Evolutionary conservation across 2,797 vertebrate species (phyloP), one percentile per base, ranked within the genome.

Genomic region (Dendrocincla fuliginosa): DNA sequence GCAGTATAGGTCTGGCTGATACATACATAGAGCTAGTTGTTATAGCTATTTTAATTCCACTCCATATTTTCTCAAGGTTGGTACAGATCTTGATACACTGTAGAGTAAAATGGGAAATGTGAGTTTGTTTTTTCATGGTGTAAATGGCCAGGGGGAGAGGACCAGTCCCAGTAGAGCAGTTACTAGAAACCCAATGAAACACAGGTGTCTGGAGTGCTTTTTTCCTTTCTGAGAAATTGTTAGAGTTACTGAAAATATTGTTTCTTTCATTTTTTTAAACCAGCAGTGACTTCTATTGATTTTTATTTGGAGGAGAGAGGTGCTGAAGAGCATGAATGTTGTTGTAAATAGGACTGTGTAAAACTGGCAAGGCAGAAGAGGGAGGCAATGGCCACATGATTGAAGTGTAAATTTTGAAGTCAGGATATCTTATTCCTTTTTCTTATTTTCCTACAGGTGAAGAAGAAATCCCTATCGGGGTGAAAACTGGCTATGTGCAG

Each of bases 1-100:
- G 75, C 87, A 95, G 65, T 76, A 52, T 75, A 94, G 52, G 44
- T 91, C 67, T 94, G 87, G 76, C 80, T 97, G 84, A 49, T 93
- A 76, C 32, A 86, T 81, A 92, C 89, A 88, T 37, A 91, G 75
- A 95, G 35, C 52, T 96, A 64, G 77, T 94, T 89, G 74, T 94
- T 96, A 82, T 4, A 86, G 57, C 74, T 87, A 27, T 96, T 97
- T 87, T 87, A 80, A 28, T 91, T 35, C 23, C 16, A 25, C 65
- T 94, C 70, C 32, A 0, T 32, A 33, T 89, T 92, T 97, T 94
- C 56, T 32, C 53, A 41, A 50, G 77, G 55, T 44, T 96, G 75
- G 56, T 86, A 42, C 61, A 91, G 25, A 5, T 84, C 37, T 90
- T 50, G 14, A 68, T 84, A 86, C 2, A 11, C 2, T 96, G 7